Base-by-base conservation (phyloP, 2,113 vertebrate species). In the Callocephalon fimbriatum region DNA sequence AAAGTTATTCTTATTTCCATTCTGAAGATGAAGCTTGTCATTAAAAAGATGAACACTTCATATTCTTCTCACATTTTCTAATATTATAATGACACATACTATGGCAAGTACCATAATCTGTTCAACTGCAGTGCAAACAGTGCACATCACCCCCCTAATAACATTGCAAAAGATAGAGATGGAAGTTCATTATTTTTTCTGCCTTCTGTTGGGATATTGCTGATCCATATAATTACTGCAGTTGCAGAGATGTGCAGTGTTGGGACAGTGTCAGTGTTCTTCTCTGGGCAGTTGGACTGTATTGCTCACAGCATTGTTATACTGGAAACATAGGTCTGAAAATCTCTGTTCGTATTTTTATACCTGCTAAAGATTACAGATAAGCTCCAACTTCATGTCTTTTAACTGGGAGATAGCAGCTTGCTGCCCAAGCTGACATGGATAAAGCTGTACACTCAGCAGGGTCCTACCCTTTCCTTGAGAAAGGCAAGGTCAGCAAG, bases 21-120 rank as follows among this genome's bases (percentile, higher is more conserved):
- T 90, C 82, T 83, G 78, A 93, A 96, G 79, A 90, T 12, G 6
- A 45, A 92, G 32, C 63, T 67, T 95, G 90, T 81, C 74, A 88
- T 71, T 86, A 93, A 29, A 71, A 88, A 94, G 75, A 93, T 31
- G 88, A 95, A 92, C 35, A 32, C 13, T 91, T 88, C 14, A 73
- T 70, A 79, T 70, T 88, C 62, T 81, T 94, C 74, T 58, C 63
- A 54, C 22, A 59, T 89, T 95, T 96, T 95, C 73, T 77, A 95
- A 71, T 92, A 90, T 81, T 79, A 40, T 77, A 86, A 92, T 63
- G 86, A 92, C 72, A 93, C 82, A 56, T 88, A 95, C n/a, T 80
- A 93, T 21, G 31, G 86, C 59, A 96, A 80, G 72, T 38, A 76
- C 27, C 54, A 83, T 44, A 77, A 95, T 88, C 79, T 92, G 63